Conservation (phyloP, 2,113 vertebrate species). For the Oxyruncus cristatus region DNA sequence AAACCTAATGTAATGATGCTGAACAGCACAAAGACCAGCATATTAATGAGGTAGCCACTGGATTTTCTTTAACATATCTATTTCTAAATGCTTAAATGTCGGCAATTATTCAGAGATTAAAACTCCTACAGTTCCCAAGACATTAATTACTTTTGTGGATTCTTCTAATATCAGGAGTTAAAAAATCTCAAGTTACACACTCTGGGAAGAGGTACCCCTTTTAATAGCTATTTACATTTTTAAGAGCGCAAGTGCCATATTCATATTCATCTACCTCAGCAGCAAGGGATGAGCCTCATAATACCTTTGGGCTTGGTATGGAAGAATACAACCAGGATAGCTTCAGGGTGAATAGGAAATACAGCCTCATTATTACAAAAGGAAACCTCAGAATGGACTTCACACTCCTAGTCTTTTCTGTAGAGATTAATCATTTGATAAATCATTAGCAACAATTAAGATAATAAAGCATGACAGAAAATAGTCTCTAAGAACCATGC, state of each 20-base stretch:
- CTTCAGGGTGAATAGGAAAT: not conserved
- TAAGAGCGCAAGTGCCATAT: not conserved
- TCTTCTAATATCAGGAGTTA: not conserved
- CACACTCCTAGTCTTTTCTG: not conserved
- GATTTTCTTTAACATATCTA: not conserved
- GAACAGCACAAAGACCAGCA: not conserved
- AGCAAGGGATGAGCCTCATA: not conserved
- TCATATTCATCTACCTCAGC: not conserved
- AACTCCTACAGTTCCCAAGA: not conserved
- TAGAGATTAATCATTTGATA: not conserved
- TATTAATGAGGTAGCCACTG: not conserved
- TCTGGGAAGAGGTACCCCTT: not conserved
- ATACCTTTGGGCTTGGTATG: not conserved
- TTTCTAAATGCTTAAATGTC: not conserved
- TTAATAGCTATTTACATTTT: not conserved
- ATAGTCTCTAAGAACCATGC: not conserved
- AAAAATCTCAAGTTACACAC: not conserved
- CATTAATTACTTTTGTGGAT: not conserved
- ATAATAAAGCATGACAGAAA: not conserved
- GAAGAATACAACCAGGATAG: not conserved
- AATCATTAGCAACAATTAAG: not conserved
- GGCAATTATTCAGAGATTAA: not conserved
- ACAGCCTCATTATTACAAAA: not conserved
- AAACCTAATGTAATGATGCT: conserved; percentile 27
- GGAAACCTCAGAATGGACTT: not conserved